Percentiles rank a stretch among this genome's conserved stretches.
Conservation (phyloP, 2,888 invertebrate genomes). For the Drosophila kuntzei region DNA sequence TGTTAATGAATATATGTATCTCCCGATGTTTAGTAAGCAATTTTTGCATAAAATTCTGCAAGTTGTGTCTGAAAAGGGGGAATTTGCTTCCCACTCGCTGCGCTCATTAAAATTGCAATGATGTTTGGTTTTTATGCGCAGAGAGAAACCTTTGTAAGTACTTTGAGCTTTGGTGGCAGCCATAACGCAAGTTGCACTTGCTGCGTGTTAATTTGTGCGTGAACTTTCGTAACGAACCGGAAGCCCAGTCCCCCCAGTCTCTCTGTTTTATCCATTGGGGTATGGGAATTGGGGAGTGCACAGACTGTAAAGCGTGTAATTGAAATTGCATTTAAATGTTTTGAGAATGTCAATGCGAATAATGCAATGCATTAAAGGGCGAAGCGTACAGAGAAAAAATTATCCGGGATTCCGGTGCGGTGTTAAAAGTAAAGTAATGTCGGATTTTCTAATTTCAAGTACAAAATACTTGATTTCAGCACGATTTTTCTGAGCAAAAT, state of each 20-base stretch:
- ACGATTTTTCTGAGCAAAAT: no score
- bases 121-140: constrained; percentile 56
- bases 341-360: constrained; percentile 54
- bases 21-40: constrained; percentile 14
- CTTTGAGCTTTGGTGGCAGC: constrained; percentile 47
- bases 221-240: constrained; percentile 75
- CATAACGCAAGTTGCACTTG: constrained; percentile 61
- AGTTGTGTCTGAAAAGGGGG: constrained; percentile 3
- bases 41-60: constrained; percentile 24
- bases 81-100: constrained; percentile 3
- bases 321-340: constrained; percentile 75
- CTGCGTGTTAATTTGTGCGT: constrained; percentile 76
- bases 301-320: constrained; percentile 56
- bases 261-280: background rate
- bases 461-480: no score
- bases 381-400: no score
- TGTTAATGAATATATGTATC: constrained; percentile 32
- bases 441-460: no score
- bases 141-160: constrained; percentile 58
- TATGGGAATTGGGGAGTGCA: constrained; percentile 28
- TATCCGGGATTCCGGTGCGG: no score
- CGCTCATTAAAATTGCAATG: constrained; percentile 74
- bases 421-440: no score
- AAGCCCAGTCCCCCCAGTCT: constrained; percentile 40
- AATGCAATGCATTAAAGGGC: constrained; percentile 32